Evolutionary conservation across 1,140 invertebrate species (phyloP).

Genomic region (Drosophila albomicans): DNA sequence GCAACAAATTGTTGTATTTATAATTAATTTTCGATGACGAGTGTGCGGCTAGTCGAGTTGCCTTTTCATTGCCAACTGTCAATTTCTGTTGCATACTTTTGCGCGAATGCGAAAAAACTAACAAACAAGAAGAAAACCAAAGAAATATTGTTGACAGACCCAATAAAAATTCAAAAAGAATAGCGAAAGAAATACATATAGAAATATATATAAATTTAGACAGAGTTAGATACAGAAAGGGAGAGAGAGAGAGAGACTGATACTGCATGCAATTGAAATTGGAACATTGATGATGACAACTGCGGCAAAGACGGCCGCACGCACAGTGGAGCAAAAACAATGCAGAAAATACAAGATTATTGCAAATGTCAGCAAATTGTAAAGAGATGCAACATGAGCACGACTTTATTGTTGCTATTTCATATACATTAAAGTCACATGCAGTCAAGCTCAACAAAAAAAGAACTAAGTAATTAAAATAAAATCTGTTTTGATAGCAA

Average conservation of each 20-base stretch:
- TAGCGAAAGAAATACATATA: neutral
- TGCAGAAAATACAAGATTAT: conserved; percentile 12
- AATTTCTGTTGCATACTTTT: conserved; percentile 33
- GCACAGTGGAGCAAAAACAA: conserved; percentile 10
- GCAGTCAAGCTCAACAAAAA: too few species aligned
- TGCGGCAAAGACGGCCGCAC: neutral
- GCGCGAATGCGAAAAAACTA: neutral
- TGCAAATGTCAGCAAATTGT: neutral
- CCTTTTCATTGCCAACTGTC: neutral
- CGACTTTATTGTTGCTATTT: too few species aligned
- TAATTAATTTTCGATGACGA: neutral
- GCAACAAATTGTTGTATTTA: neutral
- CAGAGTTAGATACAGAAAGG: neutral
- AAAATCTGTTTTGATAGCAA: too few species aligned
- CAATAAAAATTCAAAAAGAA: conserved; percentile 25
- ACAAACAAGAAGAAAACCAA: neutral
- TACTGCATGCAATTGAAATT: neutral
- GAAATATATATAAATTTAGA: neutral
- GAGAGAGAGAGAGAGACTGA: neutral
- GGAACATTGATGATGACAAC: neutral
- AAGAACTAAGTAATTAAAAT: too few species aligned
- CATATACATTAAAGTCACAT: too few species aligned
- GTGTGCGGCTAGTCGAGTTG: neutral
- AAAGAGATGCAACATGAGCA: too few species aligned
- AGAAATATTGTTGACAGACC: conserved; percentile 2